These are phyloP conservation scores for Rissa tridactyla DNA, from an alignment of 2,113 vertebrate genomes.

Conservation along the genomic window DNA sequence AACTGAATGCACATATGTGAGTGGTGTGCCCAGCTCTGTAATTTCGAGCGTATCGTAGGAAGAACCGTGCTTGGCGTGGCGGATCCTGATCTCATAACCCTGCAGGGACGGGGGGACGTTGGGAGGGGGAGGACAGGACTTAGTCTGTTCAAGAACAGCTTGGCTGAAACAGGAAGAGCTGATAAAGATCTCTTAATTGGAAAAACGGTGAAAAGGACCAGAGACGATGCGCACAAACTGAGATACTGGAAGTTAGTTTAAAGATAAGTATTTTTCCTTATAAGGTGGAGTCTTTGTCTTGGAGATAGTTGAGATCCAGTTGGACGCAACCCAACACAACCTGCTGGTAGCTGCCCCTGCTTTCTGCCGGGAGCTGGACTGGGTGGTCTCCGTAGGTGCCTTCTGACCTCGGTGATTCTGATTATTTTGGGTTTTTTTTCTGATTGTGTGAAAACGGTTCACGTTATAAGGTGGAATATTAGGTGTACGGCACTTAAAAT, in stretches of 20 bases:
- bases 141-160: not conserved
- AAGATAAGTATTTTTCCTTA: not conserved
- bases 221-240: rapidly evolving
- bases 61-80: not conserved
- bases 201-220: not conserved
- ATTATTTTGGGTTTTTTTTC: not conserved
- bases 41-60: not conserved
- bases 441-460: not conserved
- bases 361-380: not conserved
- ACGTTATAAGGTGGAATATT: too few species aligned
- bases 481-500: not conserved
- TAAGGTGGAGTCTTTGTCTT: too few species aligned
- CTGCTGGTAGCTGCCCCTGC: not conserved
- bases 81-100: not conserved
- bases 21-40: not conserved
- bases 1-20: not conserved
- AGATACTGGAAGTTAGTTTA: not conserved
- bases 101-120: too few species aligned
- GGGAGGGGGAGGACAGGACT: too few species aligned
- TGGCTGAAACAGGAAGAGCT: not conserved
- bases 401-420: not conserved
- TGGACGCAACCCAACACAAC: not conserved
- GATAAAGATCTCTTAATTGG: not conserved
- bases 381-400: rapidly evolving
- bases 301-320: not conserved